These are phyloP conservation scores for Diaperis boleti DNA, from an alignment of 2,888 invertebrate genomes.

Conservation along the genomic window DNA sequence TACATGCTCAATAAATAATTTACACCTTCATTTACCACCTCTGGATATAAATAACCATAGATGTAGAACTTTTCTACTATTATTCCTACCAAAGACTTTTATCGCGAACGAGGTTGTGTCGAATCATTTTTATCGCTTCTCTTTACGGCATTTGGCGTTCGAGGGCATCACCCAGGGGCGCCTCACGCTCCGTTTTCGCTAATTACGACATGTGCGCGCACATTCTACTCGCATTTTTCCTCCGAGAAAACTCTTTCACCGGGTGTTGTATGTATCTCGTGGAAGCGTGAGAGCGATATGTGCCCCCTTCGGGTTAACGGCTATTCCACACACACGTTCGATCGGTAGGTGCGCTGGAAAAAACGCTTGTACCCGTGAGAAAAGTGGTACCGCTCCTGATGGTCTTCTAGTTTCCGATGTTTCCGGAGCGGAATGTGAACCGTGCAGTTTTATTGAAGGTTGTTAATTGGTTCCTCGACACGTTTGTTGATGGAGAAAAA, in stretches of 20 bases:
- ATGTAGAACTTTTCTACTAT: no score
- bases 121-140: no score
- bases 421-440: constrained; percentile 1
- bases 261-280: no score
- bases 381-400: constrained; percentile 5
- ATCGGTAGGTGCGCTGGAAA: constrained; percentile 29
- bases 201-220: constrained; percentile 20
- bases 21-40: no score
- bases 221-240: constrained; percentile 32
- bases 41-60: no score
- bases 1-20: no score
- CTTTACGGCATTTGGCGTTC: no score
- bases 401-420: not conserved
- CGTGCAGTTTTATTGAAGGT: no score
- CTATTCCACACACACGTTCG: constrained; percentile 23
- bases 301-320: constrained; percentile 37
- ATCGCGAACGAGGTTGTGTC: no score
- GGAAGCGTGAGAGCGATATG: constrained; percentile 34
- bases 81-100: no score
- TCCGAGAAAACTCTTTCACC: constrained; percentile 4
- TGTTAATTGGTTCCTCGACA: no score
- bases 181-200: constrained; percentile 19
- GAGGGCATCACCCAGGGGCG: constrained; percentile 26
- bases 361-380: constrained; percentile 1
- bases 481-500: no score